Conservation (phyloP, 2,888 invertebrate genomes). For the Plebejus melissa region DNA sequence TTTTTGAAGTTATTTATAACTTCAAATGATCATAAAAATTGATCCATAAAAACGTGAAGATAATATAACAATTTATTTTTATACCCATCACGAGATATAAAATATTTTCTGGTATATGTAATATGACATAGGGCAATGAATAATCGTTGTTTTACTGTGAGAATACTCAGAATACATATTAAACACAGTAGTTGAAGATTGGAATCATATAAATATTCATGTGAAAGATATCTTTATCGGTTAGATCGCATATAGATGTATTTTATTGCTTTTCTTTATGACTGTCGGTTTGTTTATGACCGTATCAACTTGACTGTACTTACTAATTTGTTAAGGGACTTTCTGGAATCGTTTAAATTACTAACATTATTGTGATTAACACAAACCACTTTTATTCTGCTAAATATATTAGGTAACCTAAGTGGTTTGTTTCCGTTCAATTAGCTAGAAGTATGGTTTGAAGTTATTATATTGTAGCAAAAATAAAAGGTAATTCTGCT, state of each 20-base stretch:
- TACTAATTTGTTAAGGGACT: background rate
- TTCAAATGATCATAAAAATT: background rate
- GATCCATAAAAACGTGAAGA: background rate
- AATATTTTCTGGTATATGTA: slow-evolving; percentile 8
- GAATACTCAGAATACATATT: slow-evolving; percentile 12
- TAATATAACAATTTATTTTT: background rate
- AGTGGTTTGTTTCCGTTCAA: no score
- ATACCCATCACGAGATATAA: slow-evolving; percentile 6
- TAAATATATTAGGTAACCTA: no score
- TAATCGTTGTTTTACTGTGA: slow-evolving; percentile 10
- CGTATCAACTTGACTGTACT: background rate
- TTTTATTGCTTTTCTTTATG: slow-evolving; percentile 11
- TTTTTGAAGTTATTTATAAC: no score
- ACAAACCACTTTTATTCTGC: no score
- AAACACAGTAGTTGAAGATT: slow-evolving; percentile 18
- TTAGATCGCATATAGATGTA: slow-evolving; percentile 17
- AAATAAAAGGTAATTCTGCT: background rate
- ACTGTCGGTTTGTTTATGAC: slow-evolving; percentile 4
- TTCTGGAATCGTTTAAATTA: background rate
- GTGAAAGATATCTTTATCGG: slow-evolving; percentile 17
- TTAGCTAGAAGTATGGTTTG: no score
- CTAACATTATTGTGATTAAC: no score
- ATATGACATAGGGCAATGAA: slow-evolving; percentile 9
- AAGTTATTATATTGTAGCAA: background rate
- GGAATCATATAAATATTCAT: slow-evolving; percentile 14